Evolutionary conservation across 2,113 vertebrate species (phyloP), one percentile per base, ranked within the genome.

Genomic region (Myodes glareolus): DNA sequence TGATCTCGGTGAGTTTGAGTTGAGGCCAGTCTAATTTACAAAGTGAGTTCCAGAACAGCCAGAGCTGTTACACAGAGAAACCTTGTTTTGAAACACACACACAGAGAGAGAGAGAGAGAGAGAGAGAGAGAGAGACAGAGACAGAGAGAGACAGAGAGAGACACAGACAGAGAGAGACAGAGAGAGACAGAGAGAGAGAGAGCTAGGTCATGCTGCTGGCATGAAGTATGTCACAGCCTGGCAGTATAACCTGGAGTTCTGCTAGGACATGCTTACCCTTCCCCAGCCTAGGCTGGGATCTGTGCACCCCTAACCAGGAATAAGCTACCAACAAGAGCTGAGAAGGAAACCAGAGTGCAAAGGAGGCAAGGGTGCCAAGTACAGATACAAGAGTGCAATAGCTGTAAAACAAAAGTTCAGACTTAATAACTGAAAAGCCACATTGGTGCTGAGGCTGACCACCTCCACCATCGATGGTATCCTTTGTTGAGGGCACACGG

Each of bases 401-500:
- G 16, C 58, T 47, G 5, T 21, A 45, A 52, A 31, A 82, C 50
- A 33, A 19, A 55, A 7, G 31, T 7, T 77, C 27, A 27, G 39
- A 39, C 7, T 47, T 39, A 19, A 2, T 36, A 45, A 25, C 13
- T 42, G 45, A 52, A 61, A 72, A 77, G 45, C 45, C 3, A 4
- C 4, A 5, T 0, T 16, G 29, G 29, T 55, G 72, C 72, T 87
- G 27, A 7, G 55, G 19, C 86, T 8, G 8, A 31, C 12, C 14
- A 6, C 29, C 65, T n/a, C 45, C 25, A 31, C 13, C 42, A 47
- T 13, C 47, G 42, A 5, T 58, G 16, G 36, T 19, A 8, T 16
- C 52, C 3, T 16, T 36, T 23, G 21, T 36, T 17, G 27, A 4
- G 45, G 31, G 70, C 27, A 0, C 55, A 4, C 3, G 1, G 33